Evolutionary conservation across 2,113 vertebrate genomes (phyloP).

Genomic region (Mustela lutreola): DNA sequence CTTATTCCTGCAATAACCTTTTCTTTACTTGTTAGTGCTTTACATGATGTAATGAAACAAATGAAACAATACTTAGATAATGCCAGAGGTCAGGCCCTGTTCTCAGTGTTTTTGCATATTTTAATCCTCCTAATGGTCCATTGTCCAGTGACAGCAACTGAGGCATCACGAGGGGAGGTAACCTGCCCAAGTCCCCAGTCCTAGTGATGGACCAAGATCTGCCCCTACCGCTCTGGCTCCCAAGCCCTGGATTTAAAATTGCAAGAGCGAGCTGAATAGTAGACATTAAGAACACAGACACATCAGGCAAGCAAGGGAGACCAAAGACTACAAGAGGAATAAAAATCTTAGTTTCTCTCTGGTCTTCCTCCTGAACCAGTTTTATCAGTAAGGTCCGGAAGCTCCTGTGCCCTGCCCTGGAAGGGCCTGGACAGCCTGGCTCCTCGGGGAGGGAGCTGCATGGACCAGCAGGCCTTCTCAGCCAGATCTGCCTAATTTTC

Average conservation of each 20-base stretch:
- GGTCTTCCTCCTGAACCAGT: background rate
- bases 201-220: rapidly evolving
- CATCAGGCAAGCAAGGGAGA: background rate
- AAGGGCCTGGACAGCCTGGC: rapidly evolving
- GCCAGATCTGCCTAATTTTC: background rate
- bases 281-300: background rate
- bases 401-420: rapidly evolving
- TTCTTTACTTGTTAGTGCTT: background rate
- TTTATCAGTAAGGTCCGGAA: background rate
- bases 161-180: background rate
- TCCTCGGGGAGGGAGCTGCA: rapidly evolving
- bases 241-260: background rate
- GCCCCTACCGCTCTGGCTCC: background rate
- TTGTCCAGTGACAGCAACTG: background rate
- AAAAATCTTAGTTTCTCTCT: background rate
- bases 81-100: background rate
- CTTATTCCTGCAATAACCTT: background rate
- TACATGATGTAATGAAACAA: background rate
- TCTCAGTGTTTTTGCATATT: background rate
- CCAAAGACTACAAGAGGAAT: background rate
- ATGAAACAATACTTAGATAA: background rate
- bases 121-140: background rate
- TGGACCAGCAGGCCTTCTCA: rapidly evolving
- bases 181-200: rapidly evolving
- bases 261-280: background rate